Evolutionary conservation across 2,888 invertebrate genomes (phyloP).

Genomic region (Empis stercorea): DNA sequence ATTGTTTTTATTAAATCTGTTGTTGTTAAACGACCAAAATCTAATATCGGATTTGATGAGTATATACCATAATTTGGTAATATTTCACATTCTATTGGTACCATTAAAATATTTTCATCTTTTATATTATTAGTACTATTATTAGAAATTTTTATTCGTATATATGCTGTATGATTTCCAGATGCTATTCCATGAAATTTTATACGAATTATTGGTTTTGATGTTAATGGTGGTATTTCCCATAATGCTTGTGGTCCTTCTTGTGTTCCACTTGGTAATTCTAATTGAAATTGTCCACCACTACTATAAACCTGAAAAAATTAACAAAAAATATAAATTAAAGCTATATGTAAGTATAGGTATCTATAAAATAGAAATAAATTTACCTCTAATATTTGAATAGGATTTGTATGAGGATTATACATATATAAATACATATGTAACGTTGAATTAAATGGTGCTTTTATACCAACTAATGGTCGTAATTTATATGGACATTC

Average conservation of each 20-base stretch:
- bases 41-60: slow-evolving; percentile 60
- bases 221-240: slow-evolving; percentile 81
- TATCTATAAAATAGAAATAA: background rate
- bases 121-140: background rate
- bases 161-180: slow-evolving; percentile 74
- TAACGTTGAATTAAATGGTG: slow-evolving; percentile 84
- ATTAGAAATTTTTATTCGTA: slow-evolving; percentile 42
- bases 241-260: slow-evolving; percentile 74
- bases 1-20: slow-evolving; percentile 47
- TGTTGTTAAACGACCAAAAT: slow-evolving; percentile 71
- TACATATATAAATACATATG: slow-evolving; percentile 82
- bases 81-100: slow-evolving; percentile 77
- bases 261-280: slow-evolving; percentile 62
- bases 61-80: slow-evolving; percentile 56
- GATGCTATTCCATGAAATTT: slow-evolving; percentile 63
- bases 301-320: slow-evolving; percentile 59
- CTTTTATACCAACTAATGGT: slow-evolving; percentile 78
- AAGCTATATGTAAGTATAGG: too few relatives aligned
- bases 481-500: slow-evolving; percentile 84
- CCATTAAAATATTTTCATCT: slow-evolving; percentile 43
- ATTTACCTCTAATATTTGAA: slow-evolving; percentile 67
- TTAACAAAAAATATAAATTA: background rate
- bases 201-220: slow-evolving; percentile 77
- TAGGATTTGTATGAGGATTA: slow-evolving; percentile 79
- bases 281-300: slow-evolving; percentile 79